Base-by-base conservation (phyloP, 2,113 vertebrate species). In the Acrocephalus arundinaceus region DNA sequence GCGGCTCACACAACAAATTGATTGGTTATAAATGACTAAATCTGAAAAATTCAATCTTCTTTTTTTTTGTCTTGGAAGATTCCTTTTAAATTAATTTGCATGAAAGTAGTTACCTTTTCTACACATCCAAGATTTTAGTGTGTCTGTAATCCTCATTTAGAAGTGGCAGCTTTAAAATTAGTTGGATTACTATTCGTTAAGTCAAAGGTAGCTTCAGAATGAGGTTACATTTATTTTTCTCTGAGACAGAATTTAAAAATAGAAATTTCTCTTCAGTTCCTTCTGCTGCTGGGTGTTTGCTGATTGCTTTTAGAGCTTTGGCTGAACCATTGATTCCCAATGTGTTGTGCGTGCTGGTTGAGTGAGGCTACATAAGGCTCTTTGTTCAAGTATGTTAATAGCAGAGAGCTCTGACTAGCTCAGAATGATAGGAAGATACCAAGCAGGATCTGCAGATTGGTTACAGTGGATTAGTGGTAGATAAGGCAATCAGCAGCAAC, bases 111-210 rank as follows among this genome's bases (percentile, higher is more conserved):
- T 51, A 52, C 18, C 27, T 87, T 93, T 94, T 74, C 31, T 43
- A 24, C 23, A 51, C 18, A 43, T 76, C 33, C 30, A 66, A 73
- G 20, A 31, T 51, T 75, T 85, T 74, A 90, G 22, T 77, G 16
- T 9, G 4, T 52, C 51, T 71, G 7, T 74, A 94, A 78, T 71
- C 21, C 19, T 78, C 16, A 43, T 75, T 72, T 78, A 81, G 45
- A 89, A 85, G 13, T 37, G 55, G 12, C 43, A 65, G 41, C 37
- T 59, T 84, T 74, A 58, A 89, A 89, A 83, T 41, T 76, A 1
- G 39, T 87, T 70, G 65, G 62, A 81, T 84, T 80, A 23, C 25
- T 73, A 39, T 41, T 82, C 87, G 39, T 75, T n/a, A 73, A 76
- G 65, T 87, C 27, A 89, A 79, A 22, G 2, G 4, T 71, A 11